Conservation (phyloP, 64 coral and sea anemone species). For the Anthopleura sola region DNA sequence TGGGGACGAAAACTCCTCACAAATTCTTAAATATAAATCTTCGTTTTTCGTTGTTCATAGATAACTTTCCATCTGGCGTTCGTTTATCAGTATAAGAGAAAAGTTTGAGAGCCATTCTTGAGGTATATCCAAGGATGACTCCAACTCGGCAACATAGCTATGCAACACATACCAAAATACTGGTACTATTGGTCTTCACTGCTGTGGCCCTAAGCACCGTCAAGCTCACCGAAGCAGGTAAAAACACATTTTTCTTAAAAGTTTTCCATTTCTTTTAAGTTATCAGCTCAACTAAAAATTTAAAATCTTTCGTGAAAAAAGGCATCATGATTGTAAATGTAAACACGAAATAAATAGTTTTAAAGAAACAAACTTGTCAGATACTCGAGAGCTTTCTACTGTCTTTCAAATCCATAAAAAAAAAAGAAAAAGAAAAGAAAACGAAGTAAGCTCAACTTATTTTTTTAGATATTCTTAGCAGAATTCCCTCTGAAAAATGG, state of each 20-base stretch:
- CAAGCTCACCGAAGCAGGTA: not conserved
- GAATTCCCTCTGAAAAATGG: not conserved
- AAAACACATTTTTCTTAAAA: not conserved
- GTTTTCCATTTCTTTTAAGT: too few relatives aligned
- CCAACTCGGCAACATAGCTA: not conserved
- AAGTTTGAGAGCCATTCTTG: not conserved
- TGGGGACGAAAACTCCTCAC: not conserved
- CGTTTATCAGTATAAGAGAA: not conserved
- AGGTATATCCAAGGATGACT: not conserved
- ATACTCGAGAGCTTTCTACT: not conserved
- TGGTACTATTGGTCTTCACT: not conserved
- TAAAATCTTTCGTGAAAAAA: too few relatives aligned
- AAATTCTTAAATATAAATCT: not conserved
- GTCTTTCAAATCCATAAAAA: not conserved
- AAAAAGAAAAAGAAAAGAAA: not conserved
- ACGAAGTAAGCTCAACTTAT: not conserved
- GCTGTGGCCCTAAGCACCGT: not conserved
- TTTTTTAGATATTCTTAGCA: not conserved
- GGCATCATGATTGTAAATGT: not conserved
- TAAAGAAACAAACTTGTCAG: not conserved
- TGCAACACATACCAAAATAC: not conserved
- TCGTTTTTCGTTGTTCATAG: not conserved
- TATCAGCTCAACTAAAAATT: too few relatives aligned
- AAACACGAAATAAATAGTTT: not conserved
- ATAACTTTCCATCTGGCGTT: not conserved